Base-by-base conservation (phyloP, 1,140 invertebrate genomes). In the Bombus balteatus region DNA sequence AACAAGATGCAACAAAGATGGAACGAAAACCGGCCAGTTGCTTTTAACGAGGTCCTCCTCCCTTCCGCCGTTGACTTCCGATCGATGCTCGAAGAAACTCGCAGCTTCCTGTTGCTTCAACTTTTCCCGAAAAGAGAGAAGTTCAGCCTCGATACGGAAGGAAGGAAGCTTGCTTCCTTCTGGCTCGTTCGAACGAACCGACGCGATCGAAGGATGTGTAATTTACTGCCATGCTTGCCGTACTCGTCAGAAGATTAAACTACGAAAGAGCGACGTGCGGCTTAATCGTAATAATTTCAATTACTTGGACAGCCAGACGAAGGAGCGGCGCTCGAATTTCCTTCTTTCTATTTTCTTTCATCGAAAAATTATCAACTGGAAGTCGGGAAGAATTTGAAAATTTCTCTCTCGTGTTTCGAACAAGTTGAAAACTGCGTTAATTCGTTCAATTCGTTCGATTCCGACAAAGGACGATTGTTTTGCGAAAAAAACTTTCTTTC, bases 241-340 rank as follows among this genome's bases (percentile, higher is more conserved):
- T 53, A 22, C 79, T 32, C 70, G n/a, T 41, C 87, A 59, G 71
- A 76, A 88, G 81, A 92, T 87, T 86, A 91, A 91, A 92, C 70
- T 76, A 39, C 76, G 76, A 77, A 91, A 84, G 41, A 73, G 39
- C 25, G 81, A 81, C 73, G 80, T 39, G 80, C 81, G 83, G 74
- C 86, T 92, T 91, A 91, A 91, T 92, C 92, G 91, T 92, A 92
- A 92, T 92, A 91, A 92, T 91, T 92, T 72, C 90, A 91, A 92
- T 92, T 91, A 89, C 57, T 72, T 22, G 72, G 18, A 18, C 18
- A 53, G 47, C 6, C 47, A 1, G 47, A 6, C 47, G 47, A 6
- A 53, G 18, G 47, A 53, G 18, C 5, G 47, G 1, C 15, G 47
- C 47, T 53, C 47, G 59, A 62, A 62, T 62, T 62, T 62, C 13